Evolutionary conservation across 2,888 invertebrate genomes (phyloP), one percentile per base, ranked within the genome.

Genomic region (Hyppa rectilinea): DNA sequence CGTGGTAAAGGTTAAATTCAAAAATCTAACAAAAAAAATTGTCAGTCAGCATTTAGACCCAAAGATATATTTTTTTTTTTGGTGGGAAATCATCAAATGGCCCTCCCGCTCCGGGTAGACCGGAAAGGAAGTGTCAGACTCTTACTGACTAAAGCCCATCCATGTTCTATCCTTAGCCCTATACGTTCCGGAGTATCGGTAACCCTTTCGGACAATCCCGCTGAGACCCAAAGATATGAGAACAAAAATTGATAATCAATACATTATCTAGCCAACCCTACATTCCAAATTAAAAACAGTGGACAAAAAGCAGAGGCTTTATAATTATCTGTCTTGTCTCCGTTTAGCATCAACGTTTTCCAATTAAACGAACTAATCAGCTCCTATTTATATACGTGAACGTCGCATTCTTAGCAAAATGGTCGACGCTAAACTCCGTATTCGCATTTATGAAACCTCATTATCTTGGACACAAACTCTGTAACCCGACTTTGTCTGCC

Each of bases 321-420:
- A 77, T 69, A 82, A 71, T 71, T 71, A 80, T 49, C 70, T 40
- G n/a, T 40, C 52, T 79, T 80, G 76, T 82, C 76, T 79, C 49
- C 75, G 60, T 56, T 71, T 62, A 75, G 64, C 60, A 85, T 85
- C 71, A 73, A 61, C 64, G 67, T 67, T 83, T 78, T 75, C 83
- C 73, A 83, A 85, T 83, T 83, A 85, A 83, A 78, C 72, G 64
- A 73, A 81, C 78, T 85, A 83, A 85, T 83, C 83, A 83, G 70
- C 52, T 56, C 59, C 72, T 76, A 83, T 75, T 81, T 83, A 78
- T 75, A 75, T 55, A 75, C 74, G 52, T 55, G 56, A 60, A 56
- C 81, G 63, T 69, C 43, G 69, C 55, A 62, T 71, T 67, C 72
- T 64, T 50, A 77, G 59, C 65, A 64, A 50, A 77, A 85, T 62